Conservation (phyloP, 2,113 vertebrate species). For the Macquaria australasica region DNA sequence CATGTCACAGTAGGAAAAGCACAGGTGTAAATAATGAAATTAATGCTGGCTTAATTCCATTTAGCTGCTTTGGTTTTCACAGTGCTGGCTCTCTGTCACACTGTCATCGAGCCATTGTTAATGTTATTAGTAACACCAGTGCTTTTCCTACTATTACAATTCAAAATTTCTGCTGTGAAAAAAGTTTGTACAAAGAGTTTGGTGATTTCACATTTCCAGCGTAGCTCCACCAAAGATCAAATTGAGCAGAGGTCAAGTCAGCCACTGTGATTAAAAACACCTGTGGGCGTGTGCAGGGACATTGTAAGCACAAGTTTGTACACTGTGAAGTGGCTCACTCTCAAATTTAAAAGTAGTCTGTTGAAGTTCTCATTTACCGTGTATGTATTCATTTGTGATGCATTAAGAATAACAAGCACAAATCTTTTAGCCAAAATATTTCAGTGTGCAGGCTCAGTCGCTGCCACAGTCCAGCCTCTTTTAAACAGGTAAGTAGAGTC, state of each 20-base stretch:
- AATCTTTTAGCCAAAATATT: neutral
- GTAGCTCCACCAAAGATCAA: neutral
- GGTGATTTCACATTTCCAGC: neutral
- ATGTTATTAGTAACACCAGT: slow-evolving; percentile 17
- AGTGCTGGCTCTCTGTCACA: neutral
- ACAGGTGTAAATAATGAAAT: neutral
- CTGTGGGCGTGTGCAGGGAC: neutral
- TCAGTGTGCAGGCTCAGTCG: neutral
- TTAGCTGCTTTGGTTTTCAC: neutral
- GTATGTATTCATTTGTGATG: neutral
- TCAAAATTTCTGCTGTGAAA: neutral
- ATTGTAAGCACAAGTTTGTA: neutral
- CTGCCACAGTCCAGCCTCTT: neutral
- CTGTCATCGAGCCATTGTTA: slow-evolving; percentile 5
- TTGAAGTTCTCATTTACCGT: neutral
- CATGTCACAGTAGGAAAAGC: neutral
- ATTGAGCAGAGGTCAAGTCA: neutral
- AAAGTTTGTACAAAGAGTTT: neutral
- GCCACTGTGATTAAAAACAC: neutral
- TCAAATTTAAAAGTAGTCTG: neutral
- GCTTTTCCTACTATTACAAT: neutral
- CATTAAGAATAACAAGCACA: neutral
- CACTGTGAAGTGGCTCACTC: neutral
- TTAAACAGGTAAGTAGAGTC: too few species aligned
- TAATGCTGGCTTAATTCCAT: neutral